These are phyloP conservation scores for Corythucha ciliata DNA, from an alignment of 2,888 invertebrate genomes.

Conservation along the genomic window DNA sequence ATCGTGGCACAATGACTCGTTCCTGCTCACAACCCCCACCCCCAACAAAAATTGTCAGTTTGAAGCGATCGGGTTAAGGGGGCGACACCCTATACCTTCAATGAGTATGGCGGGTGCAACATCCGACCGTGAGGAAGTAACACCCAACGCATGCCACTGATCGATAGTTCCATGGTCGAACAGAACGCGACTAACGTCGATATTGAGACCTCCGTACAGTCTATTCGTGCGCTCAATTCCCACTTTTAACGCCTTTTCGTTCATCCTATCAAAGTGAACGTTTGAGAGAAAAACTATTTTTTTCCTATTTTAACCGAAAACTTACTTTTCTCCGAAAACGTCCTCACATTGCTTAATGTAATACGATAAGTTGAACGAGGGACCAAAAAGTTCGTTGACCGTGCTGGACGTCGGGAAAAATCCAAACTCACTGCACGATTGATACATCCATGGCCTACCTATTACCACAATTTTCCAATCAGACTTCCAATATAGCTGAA, in stretches of 20 bases:
- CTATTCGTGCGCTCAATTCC: conserved; percentile 64
- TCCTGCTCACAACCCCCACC: too few species aligned
- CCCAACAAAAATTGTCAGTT: too few species aligned
- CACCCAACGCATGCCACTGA: conserved; percentile 77
- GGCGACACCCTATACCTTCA: too few species aligned
- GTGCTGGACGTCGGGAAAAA: conserved; percentile 83
- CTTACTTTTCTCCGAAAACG: conserved; percentile 64
- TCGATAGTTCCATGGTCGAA: conserved; percentile 85
- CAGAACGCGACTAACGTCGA: conserved; percentile 58
- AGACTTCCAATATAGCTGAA: too few species aligned
- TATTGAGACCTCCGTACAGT: conserved; percentile 69
- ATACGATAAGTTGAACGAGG: conserved; percentile 64
- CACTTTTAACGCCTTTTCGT: conserved; percentile 49
- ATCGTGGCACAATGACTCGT: conserved; percentile 94
- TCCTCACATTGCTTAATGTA: conserved; percentile 74
- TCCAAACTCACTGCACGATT: conserved; percentile 93
- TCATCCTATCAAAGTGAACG: conserved; percentile 49
- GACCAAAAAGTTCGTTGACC: conserved; percentile 56
- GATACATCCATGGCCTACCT: conserved; percentile 91
- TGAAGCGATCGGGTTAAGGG: too few species aligned
- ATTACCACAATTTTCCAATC: too few species aligned
- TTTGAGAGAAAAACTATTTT: too few species aligned
- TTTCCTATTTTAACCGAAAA: too few species aligned
- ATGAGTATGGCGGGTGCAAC: conserved; percentile 61
- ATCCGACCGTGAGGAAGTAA: conserved; percentile 42